Conservation (phyloP, 2,113 vertebrate genomes). For the Thalassarche chlororhynchos region DNA sequence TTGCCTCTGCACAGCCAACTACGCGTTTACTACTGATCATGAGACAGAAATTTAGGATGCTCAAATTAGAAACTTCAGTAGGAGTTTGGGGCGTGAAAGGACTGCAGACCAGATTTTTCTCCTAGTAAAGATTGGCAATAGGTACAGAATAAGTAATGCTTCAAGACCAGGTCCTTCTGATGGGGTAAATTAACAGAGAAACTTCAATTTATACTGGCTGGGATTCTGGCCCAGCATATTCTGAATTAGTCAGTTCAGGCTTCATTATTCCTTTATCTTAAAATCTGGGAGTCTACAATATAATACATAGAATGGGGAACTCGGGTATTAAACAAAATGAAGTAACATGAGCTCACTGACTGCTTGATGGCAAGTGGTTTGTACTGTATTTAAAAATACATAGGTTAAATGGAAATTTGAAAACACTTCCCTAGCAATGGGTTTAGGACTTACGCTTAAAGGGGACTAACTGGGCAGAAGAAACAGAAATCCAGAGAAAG, state of each 20-base stretch:
- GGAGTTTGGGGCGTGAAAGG: not conserved
- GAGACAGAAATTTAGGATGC: not conserved
- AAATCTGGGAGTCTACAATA: not conserved
- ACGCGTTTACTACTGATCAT: not conserved
- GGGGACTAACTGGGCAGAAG: not conserved
- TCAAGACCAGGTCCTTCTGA: not conserved
- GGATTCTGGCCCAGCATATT: not conserved
- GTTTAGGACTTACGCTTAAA: not conserved
- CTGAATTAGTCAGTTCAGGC: not conserved
- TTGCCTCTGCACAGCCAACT: not conserved
- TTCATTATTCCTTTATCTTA: not conserved
- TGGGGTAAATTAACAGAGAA: not conserved
- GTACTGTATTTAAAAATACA: not conserved
- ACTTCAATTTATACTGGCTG: not conserved
- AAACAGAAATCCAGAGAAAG: not conserved
- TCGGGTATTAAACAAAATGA: not conserved
- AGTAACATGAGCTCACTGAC: not conserved
- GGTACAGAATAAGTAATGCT: not conserved
- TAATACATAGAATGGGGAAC: not conserved
- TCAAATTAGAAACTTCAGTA: not conserved
- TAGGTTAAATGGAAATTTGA: not conserved
- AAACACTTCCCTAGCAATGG: not conserved
- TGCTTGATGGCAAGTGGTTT: not conserved
- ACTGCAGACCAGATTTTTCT: not conserved
- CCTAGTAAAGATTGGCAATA: not conserved